phyloP scores from a whole-genome alignment of 2,797 vertebrate genomes.

The Melanotaenia parkinsoni region DNA sequence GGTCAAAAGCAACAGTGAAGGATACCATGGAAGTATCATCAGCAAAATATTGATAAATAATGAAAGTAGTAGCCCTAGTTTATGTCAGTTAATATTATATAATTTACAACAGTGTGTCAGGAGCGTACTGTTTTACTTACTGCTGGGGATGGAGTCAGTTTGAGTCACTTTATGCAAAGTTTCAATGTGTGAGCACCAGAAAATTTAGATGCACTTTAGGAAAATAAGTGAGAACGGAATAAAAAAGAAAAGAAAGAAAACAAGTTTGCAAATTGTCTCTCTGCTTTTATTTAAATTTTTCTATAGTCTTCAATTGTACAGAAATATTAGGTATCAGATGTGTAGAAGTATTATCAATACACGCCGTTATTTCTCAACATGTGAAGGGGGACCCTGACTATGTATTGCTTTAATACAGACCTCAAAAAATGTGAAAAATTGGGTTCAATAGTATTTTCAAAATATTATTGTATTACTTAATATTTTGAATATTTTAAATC shows the following conservation, averaged over 20 bases:
- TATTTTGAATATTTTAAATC: background rate
- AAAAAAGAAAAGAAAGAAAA: background rate
- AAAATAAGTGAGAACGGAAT: background rate
- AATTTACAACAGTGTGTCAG: too few relatives aligned
- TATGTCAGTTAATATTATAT: background rate
- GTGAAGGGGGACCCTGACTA: background rate
- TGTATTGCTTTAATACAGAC: background rate
- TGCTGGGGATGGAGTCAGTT: background rate
- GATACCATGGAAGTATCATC: too few relatives aligned
- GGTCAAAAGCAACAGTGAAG: background rate
- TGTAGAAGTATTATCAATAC: background rate
- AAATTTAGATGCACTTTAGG: background rate
- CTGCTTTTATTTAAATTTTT: background rate
- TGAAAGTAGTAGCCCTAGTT: background rate
- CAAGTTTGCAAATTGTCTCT: background rate
- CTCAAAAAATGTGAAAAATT: too few relatives aligned
- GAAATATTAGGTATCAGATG: background rate
- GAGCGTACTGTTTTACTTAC: background rate
- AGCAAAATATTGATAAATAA: background rate
- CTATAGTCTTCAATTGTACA: background rate
- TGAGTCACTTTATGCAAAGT: background rate
- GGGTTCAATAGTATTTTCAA: too few relatives aligned
- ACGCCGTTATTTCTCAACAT: background rate
- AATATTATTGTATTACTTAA: too few relatives aligned
- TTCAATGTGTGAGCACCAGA: background rate